These are phyloP conservation scores for Galeopsomyia nigrocyanea DNA, from an alignment of 2,888 invertebrate species.

Conservation along the genomic window DNA sequence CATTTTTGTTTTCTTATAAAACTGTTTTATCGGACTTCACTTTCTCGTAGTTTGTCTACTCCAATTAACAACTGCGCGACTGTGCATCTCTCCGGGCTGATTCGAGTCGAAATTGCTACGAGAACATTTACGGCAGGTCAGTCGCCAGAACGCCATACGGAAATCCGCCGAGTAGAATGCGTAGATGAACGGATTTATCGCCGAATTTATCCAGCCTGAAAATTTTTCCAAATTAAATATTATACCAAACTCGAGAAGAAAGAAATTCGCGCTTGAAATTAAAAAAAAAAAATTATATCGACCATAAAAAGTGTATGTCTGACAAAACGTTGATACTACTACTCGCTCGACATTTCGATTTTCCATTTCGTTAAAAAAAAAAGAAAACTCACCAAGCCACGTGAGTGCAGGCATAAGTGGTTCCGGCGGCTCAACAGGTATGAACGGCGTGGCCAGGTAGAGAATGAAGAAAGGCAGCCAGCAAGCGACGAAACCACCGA, in stretches of 20 bases:
- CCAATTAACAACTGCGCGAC: conserved; percentile 20
- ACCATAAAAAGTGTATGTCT: no score
- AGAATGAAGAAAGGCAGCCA: conserved; percentile 91
- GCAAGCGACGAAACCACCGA: conserved; percentile 89
- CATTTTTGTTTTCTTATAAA: no score
- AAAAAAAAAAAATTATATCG: no score
- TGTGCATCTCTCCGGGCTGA: not conserved
- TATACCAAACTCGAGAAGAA: no score
- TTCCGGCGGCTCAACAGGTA: conserved; percentile 70
- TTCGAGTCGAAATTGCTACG: conserved; percentile 57
- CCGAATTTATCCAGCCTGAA: conserved; percentile 87
- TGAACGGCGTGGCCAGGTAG: conserved; percentile 85
- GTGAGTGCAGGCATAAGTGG: conserved; percentile 81
- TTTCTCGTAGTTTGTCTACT: conserved; percentile 42
- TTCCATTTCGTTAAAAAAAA: no score
- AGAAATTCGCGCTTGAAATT: no score
- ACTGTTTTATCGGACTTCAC: conserved; percentile 17
- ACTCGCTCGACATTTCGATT: not conserved
- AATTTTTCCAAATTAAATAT: conserved; percentile 2
- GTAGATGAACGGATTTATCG: conserved; percentile 92
- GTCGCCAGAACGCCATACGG: conserved; percentile 86
- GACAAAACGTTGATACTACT: not conserved
- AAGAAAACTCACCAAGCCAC: conserved; percentile 76
- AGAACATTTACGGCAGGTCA: conserved; percentile 80
- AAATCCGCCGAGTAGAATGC: conserved; percentile 92